A percentile compares a stretch with the other conserved stretches of the same genome.
These are phyloP conservation scores for Lapara coniferarum DNA, from an alignment of 2,888 invertebrate genomes.

Conservation along the genomic window DNA sequence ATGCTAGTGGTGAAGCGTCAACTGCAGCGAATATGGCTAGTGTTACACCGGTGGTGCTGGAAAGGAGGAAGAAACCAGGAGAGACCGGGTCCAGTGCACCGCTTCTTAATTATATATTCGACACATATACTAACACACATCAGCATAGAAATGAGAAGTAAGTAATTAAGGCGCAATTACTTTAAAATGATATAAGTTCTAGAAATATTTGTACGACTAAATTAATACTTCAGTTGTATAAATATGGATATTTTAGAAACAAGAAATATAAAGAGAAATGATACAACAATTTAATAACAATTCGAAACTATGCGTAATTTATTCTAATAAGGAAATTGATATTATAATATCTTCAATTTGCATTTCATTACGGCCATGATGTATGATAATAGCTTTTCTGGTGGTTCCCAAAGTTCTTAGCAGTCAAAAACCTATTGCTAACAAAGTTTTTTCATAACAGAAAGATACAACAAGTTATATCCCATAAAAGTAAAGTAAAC, in stretches of 20 bases:
- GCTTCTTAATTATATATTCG: conserved; percentile 76
- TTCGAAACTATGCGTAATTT: background rate
- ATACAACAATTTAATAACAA: too few species aligned
- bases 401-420: background rate
- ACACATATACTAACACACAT: conserved; percentile 75
- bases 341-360: background rate
- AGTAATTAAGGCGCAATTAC: conserved; percentile 40
- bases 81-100: conserved; percentile 76
- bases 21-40: conserved; percentile 48
- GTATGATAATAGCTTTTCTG: background rate
- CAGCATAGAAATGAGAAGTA: conserved; percentile 75
- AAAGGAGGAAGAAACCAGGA: conserved; percentile 67
- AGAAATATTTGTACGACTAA: too few species aligned
- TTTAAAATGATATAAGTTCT: too few species aligned
- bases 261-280: background rate
- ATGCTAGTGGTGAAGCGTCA: conserved; percentile 43
- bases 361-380: background rate
- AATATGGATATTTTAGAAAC: background rate
- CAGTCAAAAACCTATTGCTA: background rate
- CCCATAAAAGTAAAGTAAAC: background rate
- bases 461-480: background rate
- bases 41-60: conserved; percentile 51
- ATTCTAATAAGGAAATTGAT: too few species aligned
- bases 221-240: too few species aligned
- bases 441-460: conserved; percentile 5